phyloP scores from a whole-genome alignment of 2,888 invertebrate species.

The Dyspetes luteomarginatus region DNA sequence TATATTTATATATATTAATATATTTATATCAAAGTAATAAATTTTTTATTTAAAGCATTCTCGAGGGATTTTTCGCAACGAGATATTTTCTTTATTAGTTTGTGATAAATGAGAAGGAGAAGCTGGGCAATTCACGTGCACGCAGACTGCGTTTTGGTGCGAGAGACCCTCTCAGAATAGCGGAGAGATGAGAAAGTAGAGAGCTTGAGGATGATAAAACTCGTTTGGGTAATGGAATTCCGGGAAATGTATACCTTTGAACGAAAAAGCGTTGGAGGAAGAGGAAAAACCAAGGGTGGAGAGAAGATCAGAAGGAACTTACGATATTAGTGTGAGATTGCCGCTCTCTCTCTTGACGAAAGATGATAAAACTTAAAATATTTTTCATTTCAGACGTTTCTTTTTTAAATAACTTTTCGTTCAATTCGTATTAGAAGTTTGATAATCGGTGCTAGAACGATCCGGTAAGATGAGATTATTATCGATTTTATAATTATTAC shows the following conservation, averaged over 20 bases:
- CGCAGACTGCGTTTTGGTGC: neutral
- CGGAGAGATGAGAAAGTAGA: neutral
- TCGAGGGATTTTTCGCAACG: neutral
- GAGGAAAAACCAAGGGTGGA: too few species aligned
- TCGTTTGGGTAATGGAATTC: conserved; percentile 42
- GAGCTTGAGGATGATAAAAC: conserved; percentile 23
- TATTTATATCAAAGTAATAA: neutral
- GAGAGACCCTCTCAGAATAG: neutral
- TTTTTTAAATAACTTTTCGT: too few species aligned
- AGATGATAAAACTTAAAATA: too few species aligned
- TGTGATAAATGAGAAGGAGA: conserved; percentile 7
- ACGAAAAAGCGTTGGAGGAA: too few species aligned
- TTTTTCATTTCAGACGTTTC: too few species aligned
- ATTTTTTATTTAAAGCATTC: conserved; percentile 25
- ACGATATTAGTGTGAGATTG: too few species aligned
- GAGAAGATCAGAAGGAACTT: too few species aligned
- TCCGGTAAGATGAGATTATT: too few species aligned
- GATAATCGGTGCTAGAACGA: too few species aligned
- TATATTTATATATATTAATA: neutral
- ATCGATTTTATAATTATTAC: too few species aligned
- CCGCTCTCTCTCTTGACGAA: too few species aligned
- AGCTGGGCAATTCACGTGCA: conserved; percentile 11
- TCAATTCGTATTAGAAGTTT: too few species aligned
- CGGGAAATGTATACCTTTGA: conserved; percentile 13
- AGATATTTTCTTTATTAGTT: conserved; percentile 19